Conservation (phyloP, 2,797 vertebrate species). For the Karalla daura region DNA sequence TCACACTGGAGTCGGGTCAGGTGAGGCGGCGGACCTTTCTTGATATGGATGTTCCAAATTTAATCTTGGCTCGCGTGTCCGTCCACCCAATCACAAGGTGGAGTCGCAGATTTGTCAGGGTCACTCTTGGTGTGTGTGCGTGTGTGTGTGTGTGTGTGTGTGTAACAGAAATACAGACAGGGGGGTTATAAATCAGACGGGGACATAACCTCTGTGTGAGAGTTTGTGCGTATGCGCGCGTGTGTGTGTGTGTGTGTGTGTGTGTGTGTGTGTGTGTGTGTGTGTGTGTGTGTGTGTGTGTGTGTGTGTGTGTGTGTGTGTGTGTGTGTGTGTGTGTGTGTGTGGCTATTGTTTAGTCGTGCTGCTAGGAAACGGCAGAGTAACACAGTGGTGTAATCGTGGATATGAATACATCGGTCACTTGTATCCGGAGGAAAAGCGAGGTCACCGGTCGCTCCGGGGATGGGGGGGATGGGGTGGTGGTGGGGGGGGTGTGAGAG, state of each 20-base stretch:
- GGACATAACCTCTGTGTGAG: conserved; percentile 47
- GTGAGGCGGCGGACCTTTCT: conserved; percentile 46
- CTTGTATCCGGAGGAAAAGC: conserved; percentile 65
- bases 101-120: conserved; percentile 49
- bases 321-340: conserved; percentile 17
- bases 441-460: conserved; percentile 42
- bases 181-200: conserved; percentile 55
- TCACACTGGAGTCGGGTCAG: conserved; percentile 44
- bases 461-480: conserved; percentile 6
- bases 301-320: conserved; percentile 20
- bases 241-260: conserved; percentile 16
- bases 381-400: conserved; percentile 71
- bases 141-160: no score
- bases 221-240: no score
- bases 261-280: conserved; percentile 22
- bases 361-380: conserved; percentile 73
- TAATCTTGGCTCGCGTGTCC: conserved; percentile 51
- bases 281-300: conserved; percentile 7
- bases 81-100: conserved; percentile 53
- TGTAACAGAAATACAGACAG: conserved; percentile 42
- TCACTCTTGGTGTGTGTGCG: no score
- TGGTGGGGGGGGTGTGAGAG: neutral
- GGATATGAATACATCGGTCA: conserved; percentile 71
- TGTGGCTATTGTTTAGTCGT: conserved; percentile 71
- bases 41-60: conserved; percentile 68